These are phyloP conservation scores for Potamilus streckersoni DNA, from an alignment of 1,140 invertebrate species.

Conservation along the genomic window DNA sequence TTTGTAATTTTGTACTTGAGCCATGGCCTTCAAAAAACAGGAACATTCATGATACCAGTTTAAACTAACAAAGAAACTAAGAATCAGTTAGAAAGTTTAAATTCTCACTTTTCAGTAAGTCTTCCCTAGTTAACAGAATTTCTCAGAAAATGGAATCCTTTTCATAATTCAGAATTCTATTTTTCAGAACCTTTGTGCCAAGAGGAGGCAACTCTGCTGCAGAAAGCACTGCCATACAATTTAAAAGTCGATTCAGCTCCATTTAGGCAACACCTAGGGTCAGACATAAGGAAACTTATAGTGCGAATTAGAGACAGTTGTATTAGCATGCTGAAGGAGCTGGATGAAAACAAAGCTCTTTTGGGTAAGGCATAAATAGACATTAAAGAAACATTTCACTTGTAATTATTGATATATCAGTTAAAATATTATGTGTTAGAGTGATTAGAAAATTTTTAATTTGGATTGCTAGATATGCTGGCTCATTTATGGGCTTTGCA, in stretches of 20 bases:
- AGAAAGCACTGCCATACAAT: slow-evolving; percentile 48
- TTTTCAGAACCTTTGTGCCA: slow-evolving; percentile 51
- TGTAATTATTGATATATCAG: too few species aligned
- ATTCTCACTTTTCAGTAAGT: slow-evolving; percentile 1
- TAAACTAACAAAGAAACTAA: too few species aligned
- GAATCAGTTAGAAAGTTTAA: too few species aligned
- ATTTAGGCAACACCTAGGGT: slow-evolving; percentile 54
- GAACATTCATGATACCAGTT: too few species aligned
- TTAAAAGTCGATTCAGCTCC: slow-evolving; percentile 61
- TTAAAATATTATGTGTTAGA: too few species aligned
- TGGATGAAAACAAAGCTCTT: slow-evolving; percentile 7
- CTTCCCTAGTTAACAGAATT: background rate
- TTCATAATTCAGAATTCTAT: background rate
- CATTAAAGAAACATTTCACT: too few species aligned
- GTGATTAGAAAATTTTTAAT: too few species aligned
- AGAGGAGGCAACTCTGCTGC: slow-evolving; percentile 44
- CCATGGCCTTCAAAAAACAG: too few species aligned
- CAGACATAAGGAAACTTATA: slow-evolving; percentile 46
- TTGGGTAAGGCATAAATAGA: slow-evolving; percentile 13
- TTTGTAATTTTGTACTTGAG: too few species aligned
- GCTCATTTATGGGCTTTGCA: too few species aligned
- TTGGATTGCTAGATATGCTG: too few species aligned
- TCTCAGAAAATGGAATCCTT: background rate
- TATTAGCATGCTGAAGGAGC: slow-evolving; percentile 37
- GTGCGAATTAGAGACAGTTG: slow-evolving; percentile 50